These are phyloP conservation scores for Hemibagrus wyckioides DNA, from an alignment of 2,113 vertebrate genomes.

Conservation along the genomic window DNA sequence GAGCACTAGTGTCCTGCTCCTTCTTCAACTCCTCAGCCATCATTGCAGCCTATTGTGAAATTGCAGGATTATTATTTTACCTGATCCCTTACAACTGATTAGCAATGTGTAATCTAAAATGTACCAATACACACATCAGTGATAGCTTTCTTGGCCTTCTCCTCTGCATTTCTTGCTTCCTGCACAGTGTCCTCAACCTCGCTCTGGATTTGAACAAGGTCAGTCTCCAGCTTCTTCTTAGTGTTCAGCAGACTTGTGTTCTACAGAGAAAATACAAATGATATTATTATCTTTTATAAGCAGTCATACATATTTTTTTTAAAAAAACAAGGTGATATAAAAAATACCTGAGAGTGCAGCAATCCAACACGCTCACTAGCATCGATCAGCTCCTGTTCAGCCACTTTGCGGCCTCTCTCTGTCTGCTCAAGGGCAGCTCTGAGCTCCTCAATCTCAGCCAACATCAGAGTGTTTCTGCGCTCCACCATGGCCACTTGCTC, in stretches of 20 bases:
- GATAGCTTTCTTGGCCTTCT: slow-evolving; percentile 54
- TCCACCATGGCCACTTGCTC: slow-evolving; percentile 76
- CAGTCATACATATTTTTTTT: background rate
- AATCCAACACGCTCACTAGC: slow-evolving; percentile 52
- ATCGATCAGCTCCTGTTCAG: slow-evolving; percentile 57
- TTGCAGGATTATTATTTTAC: background rate
- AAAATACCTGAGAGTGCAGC: slow-evolving; percentile 49
- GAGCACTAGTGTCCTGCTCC: slow-evolving; percentile 85
- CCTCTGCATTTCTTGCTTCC: slow-evolving; percentile 55
- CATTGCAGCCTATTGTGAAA: slow-evolving; percentile 75
- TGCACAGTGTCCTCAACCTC: slow-evolving; percentile 52
- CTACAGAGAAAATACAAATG: background rate
- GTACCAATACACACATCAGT: slow-evolving; percentile 35
- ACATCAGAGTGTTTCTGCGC: slow-evolving; percentile 70
- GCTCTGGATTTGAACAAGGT: slow-evolving; percentile 49
- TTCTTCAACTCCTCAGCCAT: slow-evolving; percentile 89
- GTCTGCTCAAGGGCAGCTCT: slow-evolving; percentile 76
- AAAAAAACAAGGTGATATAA: background rate
- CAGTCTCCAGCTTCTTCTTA: slow-evolving; percentile 54
- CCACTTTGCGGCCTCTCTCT: slow-evolving; percentile 74
- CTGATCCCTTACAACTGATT: background rate
- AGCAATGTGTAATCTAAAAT: background rate
- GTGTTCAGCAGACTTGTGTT: slow-evolving; percentile 56
- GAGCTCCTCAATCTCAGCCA: slow-evolving; percentile 76
- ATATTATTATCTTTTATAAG: background rate